Evolutionary conservation across 2,888 invertebrate genomes (phyloP).

Genomic region (Eumacrocentrus americanus): DNA sequence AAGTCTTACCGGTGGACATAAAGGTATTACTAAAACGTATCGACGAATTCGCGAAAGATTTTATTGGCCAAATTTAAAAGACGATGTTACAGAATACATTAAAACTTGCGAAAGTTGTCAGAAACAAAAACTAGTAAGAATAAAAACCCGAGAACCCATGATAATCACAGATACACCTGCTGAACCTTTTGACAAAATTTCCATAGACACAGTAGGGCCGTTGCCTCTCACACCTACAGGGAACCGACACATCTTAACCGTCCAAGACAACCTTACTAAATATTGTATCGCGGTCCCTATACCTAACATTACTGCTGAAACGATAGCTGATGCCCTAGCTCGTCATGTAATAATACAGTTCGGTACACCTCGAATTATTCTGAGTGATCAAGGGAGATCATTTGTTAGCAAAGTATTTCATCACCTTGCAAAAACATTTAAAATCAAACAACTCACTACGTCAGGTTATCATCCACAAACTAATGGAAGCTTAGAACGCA

Average conservation of each 20-base stretch:
- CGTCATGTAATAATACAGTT: conserved; percentile 16
- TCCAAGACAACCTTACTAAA: conserved; percentile 32
- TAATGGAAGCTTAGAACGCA: conserved; percentile 27
- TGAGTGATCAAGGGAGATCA: conserved; percentile 24
- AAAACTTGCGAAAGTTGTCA: conserved; percentile 32
- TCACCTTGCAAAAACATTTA: conserved; percentile 26
- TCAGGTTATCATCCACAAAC: conserved; percentile 31
- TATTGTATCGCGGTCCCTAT: conserved; percentile 30
- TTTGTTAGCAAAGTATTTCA: conserved; percentile 23
- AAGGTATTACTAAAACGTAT: conserved; percentile 28
- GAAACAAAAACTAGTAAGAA: conserved; percentile 31
- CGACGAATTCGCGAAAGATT: conserved; percentile 22
- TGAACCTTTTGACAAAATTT: conserved; percentile 32
- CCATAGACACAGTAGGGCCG: conserved; percentile 38
- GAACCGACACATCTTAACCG: conserved; percentile 32
- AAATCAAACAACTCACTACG: conserved; percentile 24
- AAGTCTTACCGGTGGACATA: conserved; percentile 14
- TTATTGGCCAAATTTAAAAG: conserved; percentile 32
- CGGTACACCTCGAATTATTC: conserved; percentile 26
- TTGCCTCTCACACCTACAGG: conserved; percentile 27
- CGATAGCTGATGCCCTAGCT: conserved; percentile 29
- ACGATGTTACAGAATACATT: conserved; percentile 31
- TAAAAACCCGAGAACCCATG: conserved; percentile 32
- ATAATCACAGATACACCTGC: conserved; percentile 31
- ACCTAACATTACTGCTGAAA: conserved; percentile 10